These are phyloP conservation scores for Melipona beecheii DNA, from an alignment of 2,888 invertebrate genomes.

Conservation along the genomic window DNA sequence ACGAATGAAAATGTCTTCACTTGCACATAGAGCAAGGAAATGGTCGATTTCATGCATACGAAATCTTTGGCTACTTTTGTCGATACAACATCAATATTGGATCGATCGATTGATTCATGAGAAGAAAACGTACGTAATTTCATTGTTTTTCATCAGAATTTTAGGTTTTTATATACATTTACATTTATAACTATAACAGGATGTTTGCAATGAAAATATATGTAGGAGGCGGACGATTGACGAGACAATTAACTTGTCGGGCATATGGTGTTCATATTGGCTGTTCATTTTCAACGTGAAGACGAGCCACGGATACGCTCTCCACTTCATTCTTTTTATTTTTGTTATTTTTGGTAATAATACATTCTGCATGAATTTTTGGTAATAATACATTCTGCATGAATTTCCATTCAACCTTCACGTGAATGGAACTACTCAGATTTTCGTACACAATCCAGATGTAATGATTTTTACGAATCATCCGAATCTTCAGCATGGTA, in stretches of 20 bases:
- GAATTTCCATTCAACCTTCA: neutral
- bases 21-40: neutral
- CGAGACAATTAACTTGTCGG: neutral
- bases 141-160: neutral
- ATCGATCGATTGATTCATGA: neutral
- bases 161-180: neutral
- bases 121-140: slow-evolving; percentile 22
- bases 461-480: neutral
- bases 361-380: neutral
- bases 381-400: too few species aligned
- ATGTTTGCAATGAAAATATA: slow-evolving; percentile 2
- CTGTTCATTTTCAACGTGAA: neutral
- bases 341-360: neutral
- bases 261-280: neutral
- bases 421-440: too few species aligned
- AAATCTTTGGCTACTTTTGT: neutral
- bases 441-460: neutral
- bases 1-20: too few species aligned
- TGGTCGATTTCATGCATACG: neutral
- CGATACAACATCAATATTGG: neutral
- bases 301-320: neutral
- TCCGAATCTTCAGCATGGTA: too few species aligned
- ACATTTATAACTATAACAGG: neutral
- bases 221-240: neutral
- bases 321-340: neutral